Base-by-base conservation (phyloP, 1,140 invertebrate genomes). In the Dinothrombium tinctorium region DNA sequence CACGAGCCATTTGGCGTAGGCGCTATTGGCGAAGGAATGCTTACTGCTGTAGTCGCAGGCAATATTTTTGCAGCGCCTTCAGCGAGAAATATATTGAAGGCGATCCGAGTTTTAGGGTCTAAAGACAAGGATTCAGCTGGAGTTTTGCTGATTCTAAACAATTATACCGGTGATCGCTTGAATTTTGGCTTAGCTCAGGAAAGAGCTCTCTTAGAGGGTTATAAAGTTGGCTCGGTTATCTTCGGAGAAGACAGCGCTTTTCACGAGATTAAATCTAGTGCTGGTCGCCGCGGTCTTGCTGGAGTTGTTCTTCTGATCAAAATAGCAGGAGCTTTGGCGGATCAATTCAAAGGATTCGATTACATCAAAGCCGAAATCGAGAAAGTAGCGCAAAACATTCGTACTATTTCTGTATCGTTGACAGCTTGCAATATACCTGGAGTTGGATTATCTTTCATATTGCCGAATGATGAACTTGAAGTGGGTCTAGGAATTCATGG, bases 101-200 rank as follows among this genome's bases (percentile, higher is more conserved):
- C 70, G 2, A 67, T 81, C 4, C 54, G 62, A 41, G 63, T 67
- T 49, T 59, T 69, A 23, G 66, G 54, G 49, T 59, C 53, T 38
- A 59, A 31, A 4, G 47, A 42, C 23, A 4, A 37, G 37, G 3
- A 15, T 11, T n/a, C n/a, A n/a, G 19, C 24, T 31, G 41, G 29
- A 14, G 36, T 73, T 35, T 50, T 84, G 4, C 63, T 81, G 0
- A 60, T 82, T 14, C 66, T 81, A 6, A 72, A 73, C 8, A 87
- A 86, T 61, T 86, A 87, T 54, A 86, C 81, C 5, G 80, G 80
- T 0, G 81, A 86, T 52, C 59, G 77, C 49, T 57, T 87, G 3
- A 84, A 83, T 56, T 84, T 84, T 59, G 80, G 79, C 14, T 65
- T 78, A 54, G 76, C 78, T 2, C 62, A 73, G 29, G 76, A 83